Conservation (phyloP, 2,797 vertebrate species). For the Hozukius guyotensis region DNA sequence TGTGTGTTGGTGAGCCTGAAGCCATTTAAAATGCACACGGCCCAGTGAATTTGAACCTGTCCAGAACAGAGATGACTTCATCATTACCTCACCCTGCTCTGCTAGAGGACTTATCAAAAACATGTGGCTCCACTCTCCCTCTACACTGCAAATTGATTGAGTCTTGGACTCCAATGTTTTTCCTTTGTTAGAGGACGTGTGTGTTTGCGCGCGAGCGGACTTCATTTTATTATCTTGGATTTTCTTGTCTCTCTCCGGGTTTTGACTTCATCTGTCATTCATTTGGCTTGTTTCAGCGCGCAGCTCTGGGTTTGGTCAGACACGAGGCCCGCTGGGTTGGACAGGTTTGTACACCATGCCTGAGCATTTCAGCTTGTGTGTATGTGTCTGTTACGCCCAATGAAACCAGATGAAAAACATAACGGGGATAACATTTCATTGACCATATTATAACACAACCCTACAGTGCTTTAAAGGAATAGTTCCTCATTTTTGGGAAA, state of each 20-base stretch:
- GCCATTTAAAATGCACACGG: slow-evolving; percentile 48
- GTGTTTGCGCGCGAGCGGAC: slow-evolving; percentile 40
- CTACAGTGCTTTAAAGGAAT: background rate
- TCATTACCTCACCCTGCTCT: slow-evolving; percentile 79
- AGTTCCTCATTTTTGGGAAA: background rate
- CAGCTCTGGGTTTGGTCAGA: slow-evolving; percentile 46
- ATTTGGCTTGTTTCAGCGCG: slow-evolving; percentile 35
- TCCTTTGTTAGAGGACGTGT: slow-evolving; percentile 61
- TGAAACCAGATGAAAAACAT: slow-evolving; percentile 22
- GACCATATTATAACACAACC: background rate
- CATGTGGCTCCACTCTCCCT: slow-evolving; percentile 72
- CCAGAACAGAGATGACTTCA: slow-evolving; percentile 82
- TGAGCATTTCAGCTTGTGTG: slow-evolving; percentile 6
- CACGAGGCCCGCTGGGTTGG: slow-evolving; percentile 14
- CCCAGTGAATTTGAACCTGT: slow-evolving; percentile 77
- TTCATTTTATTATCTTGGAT: slow-evolving; percentile 68
- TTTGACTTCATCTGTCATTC: slow-evolving; percentile 66
- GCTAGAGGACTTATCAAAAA: slow-evolving; percentile 80
- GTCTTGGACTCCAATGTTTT: slow-evolving; percentile 67
- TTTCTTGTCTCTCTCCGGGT: slow-evolving; percentile 65
- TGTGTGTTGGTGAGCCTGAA: slow-evolving; percentile 21
- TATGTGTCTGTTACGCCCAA: slow-evolving; percentile 15
- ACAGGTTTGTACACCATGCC: background rate
- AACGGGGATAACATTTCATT: slow-evolving; percentile 8
- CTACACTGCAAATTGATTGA: slow-evolving; percentile 61